phyloP scores from a whole-genome alignment of 1,140 invertebrate genomes.

The Euschistus heros region DNA sequence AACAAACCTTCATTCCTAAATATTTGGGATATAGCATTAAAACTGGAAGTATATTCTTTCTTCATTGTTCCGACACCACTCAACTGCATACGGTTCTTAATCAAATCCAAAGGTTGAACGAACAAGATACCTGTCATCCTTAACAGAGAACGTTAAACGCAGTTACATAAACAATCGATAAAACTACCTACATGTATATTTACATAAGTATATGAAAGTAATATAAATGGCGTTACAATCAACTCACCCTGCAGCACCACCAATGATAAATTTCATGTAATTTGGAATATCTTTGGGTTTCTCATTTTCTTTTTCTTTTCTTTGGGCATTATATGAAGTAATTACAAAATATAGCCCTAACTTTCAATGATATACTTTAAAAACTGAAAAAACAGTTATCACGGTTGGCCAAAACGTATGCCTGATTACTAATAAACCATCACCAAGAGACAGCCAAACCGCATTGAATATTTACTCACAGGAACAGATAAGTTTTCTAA shows the following conservation, averaged over 20 bases:
- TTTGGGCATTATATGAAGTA: neutral
- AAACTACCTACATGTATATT: no score
- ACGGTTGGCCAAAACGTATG: no score
- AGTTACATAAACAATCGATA: no score
- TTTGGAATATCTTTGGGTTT: conserved; percentile 35
- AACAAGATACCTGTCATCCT: conserved; percentile 94
- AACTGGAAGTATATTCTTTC: conserved; percentile 64
- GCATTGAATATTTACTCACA: no score
- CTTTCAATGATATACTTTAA: no score
- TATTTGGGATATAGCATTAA: conserved; percentile 59
- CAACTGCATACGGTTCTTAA: conserved; percentile 98
- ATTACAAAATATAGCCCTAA: no score
- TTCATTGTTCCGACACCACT: conserved; percentile 59
- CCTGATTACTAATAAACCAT: no score
- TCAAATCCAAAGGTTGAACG: conserved; percentile 94
- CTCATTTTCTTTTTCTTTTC: neutral
- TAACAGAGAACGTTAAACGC: conserved; percentile 32
- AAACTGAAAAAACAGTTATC: no score
- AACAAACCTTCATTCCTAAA: conserved; percentile 78
- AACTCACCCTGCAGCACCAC: conserved; percentile 53
- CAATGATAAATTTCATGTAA: conserved; percentile 44
- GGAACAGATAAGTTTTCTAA: no score
- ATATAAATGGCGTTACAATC: no score
- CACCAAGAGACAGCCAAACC: no score
- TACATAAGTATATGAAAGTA: no score